Percentiles rank a stretch among this genome's conserved stretches.
phyloP scores from a whole-genome alignment of 2,113 vertebrate species.

The Rhynchomys soricoides region DNA sequence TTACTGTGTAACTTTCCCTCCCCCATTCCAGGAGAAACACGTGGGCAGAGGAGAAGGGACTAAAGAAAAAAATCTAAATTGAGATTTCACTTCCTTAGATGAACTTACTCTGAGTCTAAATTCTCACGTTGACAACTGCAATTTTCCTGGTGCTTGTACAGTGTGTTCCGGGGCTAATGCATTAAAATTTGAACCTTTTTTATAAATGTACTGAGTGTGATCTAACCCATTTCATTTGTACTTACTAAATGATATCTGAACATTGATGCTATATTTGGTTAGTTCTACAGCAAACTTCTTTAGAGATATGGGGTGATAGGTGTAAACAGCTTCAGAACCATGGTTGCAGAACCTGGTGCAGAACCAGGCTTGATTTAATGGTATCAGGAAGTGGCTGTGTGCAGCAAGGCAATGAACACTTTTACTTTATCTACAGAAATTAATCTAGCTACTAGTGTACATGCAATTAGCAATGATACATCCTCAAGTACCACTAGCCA shows the following conservation, averaged over 20 bases:
- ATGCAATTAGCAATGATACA: neutral
- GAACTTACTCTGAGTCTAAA: slow-evolving; percentile 62
- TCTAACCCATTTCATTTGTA: slow-evolving; percentile 39
- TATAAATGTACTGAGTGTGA: slow-evolving; percentile 40
- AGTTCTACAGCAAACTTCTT: slow-evolving; percentile 23
- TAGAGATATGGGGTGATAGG: neutral
- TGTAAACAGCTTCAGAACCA: neutral
- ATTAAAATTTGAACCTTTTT: slow-evolving; percentile 67
- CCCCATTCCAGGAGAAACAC: slow-evolving; percentile 25
- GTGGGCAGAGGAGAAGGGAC: neutral
- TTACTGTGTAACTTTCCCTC: slow-evolving; percentile 8
- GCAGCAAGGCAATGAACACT: neutral
- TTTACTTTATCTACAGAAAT: slow-evolving; percentile 60
- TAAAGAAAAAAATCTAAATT: slow-evolving; percentile 51
- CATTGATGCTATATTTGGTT: slow-evolving; percentile 10
- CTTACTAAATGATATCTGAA: slow-evolving; percentile 60
- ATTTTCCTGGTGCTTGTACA: slow-evolving; percentile 62
- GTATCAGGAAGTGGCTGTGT: neutral
- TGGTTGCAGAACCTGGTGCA: no score
- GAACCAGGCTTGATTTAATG: slow-evolving; percentile 15
- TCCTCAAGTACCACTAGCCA: slow-evolving; percentile 24
- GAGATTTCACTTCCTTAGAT: slow-evolving; percentile 63
- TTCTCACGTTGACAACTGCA: slow-evolving; percentile 64
- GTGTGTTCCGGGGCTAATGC: slow-evolving; percentile 66
- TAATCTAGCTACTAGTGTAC: neutral